Base-by-base conservation (phyloP, 2,888 invertebrate genomes). In the Tholera decimalis region DNA sequence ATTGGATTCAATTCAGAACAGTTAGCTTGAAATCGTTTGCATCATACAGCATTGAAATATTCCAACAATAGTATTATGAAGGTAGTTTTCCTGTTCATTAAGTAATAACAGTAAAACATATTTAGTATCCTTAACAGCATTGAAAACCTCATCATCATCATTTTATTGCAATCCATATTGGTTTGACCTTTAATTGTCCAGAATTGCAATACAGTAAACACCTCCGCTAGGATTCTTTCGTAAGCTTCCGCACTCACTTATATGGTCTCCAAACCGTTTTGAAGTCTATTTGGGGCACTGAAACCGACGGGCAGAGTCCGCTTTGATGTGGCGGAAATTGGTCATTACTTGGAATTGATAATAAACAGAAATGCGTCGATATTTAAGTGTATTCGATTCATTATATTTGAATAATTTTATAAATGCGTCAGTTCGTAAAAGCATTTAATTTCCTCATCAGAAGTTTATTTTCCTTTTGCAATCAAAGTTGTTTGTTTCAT, bases 221-320 rank as follows among this genome's bases (percentile, higher is more conserved):
- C 62, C 69, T 67, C 70, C 77, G 64, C 63, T 74, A 63, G 9
- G n/a, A 28, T 62, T 58, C 55, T 47, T 59, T 60, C 49, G 64
- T 73, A 61, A 61, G 69, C 72, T 79, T 83, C 83, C 83, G 80
- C 49, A 49, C 47, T 55, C 49, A 66, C 79, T 58, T 70, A 71
- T 74, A 75, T 69, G 67, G 77, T 54, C 59, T 44, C 49, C 49
- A 71, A 75, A 67, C 73, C 57, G 73, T 77, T 82, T 51, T 61
- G 53, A 58, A 56, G 22, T 71, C 55, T 69, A 58, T 66, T 57
- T 71, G 63, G 60, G 67, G 69, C 69, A 46, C 46, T 22, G 35
- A 62, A 65, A 68, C 37, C 56, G 6, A 66, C 83, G 68, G 6
- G 13, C 15, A 3, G 20, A 28, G 15, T 13, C 18, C 15, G 13